These are phyloP conservation scores for Platichthys stellatus DNA, from an alignment of 2,113 vertebrate genomes.

Conservation along the genomic window DNA sequence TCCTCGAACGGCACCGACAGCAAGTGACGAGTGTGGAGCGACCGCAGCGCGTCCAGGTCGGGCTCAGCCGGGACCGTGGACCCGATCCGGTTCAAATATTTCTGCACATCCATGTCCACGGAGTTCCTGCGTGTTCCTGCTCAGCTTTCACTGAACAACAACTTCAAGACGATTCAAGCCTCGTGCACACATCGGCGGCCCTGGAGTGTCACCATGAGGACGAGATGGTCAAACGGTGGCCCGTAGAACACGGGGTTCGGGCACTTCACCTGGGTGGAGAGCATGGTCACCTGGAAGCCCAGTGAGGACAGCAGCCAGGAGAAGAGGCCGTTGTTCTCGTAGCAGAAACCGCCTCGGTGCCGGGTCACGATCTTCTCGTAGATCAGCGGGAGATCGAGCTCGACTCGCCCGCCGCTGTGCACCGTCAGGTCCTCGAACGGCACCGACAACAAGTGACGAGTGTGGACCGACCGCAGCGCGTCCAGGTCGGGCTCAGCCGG, in stretches of 20 bases:
- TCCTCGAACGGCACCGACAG: conserved; percentile 80
- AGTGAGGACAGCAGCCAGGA: conserved; percentile 78
- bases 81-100: conserved; percentile 77
- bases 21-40: conserved; percentile 74
- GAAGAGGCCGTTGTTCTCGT: conserved; percentile 82
- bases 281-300: conserved; percentile 72
- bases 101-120: conserved; percentile 69
- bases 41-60: conserved; percentile 23
- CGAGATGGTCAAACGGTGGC: conserved; percentile 79
- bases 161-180: too few relatives aligned
- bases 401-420: conserved; percentile 76
- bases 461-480: conserved; percentile 65
- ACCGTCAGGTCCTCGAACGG: conserved; percentile 81
- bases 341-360: conserved; percentile 81
- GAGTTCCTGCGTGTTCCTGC: not conserved
- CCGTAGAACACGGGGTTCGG: conserved; percentile 60
- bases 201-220: conserved; percentile 71
- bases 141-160: too few relatives aligned
- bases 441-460: conserved; percentile 75
- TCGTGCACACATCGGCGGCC: conserved; percentile 28
- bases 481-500: not conserved
- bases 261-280: conserved; percentile 76
- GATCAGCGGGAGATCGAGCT: conserved; percentile 50
- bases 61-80: conserved; percentile 11
- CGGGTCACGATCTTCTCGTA: conserved; percentile 81